These are phyloP conservation scores for Bubo blakistoni DNA, from an alignment of 2,113 vertebrate species.

Conservation along the genomic window DNA sequence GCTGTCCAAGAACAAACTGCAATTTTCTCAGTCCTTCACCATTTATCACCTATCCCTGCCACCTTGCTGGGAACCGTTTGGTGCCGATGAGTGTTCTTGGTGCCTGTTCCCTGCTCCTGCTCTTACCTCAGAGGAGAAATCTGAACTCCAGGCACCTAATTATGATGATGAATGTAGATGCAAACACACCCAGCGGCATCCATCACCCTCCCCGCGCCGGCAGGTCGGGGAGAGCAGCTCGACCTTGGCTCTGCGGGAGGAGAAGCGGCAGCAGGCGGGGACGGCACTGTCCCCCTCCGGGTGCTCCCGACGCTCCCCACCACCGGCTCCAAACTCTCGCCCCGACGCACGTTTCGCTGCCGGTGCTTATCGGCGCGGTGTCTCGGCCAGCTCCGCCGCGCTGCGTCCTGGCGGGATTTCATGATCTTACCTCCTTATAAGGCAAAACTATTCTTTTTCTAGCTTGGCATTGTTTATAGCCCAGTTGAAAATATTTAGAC, in stretches of 20 bases:
- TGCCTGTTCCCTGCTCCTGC: not conserved
- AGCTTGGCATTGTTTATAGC: conserved; percentile 47
- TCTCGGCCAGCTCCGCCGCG: not conserved
- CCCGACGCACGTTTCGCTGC: not conserved
- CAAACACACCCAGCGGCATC: not conserved
- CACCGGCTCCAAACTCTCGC: not conserved
- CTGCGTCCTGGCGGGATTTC: not conserved
- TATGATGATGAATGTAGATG: accelerated
- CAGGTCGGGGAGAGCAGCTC: accelerated
- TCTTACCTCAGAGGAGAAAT: not conserved
- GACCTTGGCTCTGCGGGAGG: accelerated
- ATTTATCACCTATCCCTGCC: accelerated
- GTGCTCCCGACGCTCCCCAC: not conserved
- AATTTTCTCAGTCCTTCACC: accelerated
- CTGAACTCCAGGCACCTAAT: not conserved
- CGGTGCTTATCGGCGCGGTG: not conserved
- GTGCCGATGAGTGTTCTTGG: accelerated
- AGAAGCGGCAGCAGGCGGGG: accelerated
- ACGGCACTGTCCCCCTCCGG: not conserved
- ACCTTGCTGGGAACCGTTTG: not conserved
- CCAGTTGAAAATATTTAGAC: not conserved
- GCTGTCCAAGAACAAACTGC: not conserved
- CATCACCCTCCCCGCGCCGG: accelerated
- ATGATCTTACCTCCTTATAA: conserved; percentile 30
- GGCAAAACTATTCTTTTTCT: conserved; percentile 56